Evolutionary conservation across 2,797 vertebrate species (phyloP).

Genomic region (Microchirus variegatus): DNA sequence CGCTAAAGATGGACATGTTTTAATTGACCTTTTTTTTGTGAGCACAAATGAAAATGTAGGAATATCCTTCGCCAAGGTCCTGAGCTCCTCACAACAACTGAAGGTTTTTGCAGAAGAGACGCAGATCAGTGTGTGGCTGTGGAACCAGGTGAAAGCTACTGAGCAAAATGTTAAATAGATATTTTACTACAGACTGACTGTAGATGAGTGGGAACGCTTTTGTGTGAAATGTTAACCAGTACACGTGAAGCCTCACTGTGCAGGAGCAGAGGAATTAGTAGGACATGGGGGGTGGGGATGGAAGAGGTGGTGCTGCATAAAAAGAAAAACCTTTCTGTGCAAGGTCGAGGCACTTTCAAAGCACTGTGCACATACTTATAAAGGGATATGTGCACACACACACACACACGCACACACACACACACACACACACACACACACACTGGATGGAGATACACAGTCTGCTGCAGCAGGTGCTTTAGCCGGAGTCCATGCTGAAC

Average conservation of each 20-base stretch:
- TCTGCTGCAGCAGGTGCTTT: conserved; percentile 55
- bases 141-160: conserved; percentile 29
- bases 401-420: conserved; percentile 22
- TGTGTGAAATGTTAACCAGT: conserved; percentile 21
- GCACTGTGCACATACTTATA: conserved; percentile 65
- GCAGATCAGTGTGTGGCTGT: conserved; percentile 25
- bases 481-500: conserved; percentile 95
- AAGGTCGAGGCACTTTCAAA: conserved; percentile 82
- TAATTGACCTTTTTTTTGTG: conserved; percentile 54
- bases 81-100: conserved; percentile 32
- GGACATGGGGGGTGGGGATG: conserved; percentile 31
- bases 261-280: conserved; percentile 60
- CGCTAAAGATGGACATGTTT: conserved; percentile 11
- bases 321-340: conserved; percentile 55
- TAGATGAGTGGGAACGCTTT: conserved; percentile 25
- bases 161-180: conserved; percentile 29
- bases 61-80: conserved; percentile 43
- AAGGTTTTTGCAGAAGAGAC: conserved; percentile 14
- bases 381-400: conserved; percentile 47
- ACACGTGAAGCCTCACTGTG: conserved; percentile 49
- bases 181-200: conserved; percentile 19
- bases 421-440: conserved; percentile 37
- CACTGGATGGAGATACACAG: conserved; percentile 16
- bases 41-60: conserved; percentile 24
- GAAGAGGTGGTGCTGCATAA: conserved; percentile 49